Percentiles rank a stretch among this genome's conserved stretches.
These are phyloP conservation scores for Drosophila trichaetosa DNA, from an alignment of 2,888 invertebrate species.

Conservation along the genomic window DNA sequence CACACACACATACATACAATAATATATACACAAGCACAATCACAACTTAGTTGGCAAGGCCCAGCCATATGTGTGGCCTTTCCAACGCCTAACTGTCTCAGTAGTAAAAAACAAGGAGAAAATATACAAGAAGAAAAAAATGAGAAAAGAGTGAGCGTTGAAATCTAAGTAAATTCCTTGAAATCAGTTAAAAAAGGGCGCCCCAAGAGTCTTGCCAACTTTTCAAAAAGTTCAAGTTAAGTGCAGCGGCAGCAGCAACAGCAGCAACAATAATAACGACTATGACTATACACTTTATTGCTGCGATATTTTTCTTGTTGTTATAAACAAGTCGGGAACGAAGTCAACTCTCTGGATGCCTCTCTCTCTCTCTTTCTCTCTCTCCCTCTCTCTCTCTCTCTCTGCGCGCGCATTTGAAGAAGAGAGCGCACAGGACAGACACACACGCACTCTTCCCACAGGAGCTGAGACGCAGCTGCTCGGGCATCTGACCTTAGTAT, in stretches of 20 bases:
- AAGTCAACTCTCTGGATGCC: slow-evolving; percentile 38
- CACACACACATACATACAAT: background rate
- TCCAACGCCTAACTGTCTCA: slow-evolving; percentile 60
- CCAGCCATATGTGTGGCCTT: slow-evolving; percentile 43
- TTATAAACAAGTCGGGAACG: slow-evolving; percentile 63
- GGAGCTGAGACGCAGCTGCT: slow-evolving; percentile 71
- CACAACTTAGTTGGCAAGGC: slow-evolving; percentile 26
- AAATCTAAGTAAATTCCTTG: slow-evolving; percentile 67
- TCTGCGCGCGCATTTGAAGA: slow-evolving; percentile 68
- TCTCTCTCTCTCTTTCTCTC: slow-evolving; percentile 31
- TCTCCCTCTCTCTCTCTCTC: slow-evolving; percentile 10
- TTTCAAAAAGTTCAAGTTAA: slow-evolving; percentile 67
- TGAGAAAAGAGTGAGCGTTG: slow-evolving; percentile 6
- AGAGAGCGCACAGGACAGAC: slow-evolving; percentile 32
- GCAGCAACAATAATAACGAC: slow-evolving; percentile 21
- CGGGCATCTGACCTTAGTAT: slow-evolving; percentile 68
- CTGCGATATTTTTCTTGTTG: slow-evolving; percentile 44
- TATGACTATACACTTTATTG: slow-evolving; percentile 35
- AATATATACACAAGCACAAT: slow-evolving; percentile 7
- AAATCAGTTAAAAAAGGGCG: slow-evolving; percentile 47
- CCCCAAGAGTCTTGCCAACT: slow-evolving; percentile 58
- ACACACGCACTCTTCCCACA: slow-evolving; percentile 62
- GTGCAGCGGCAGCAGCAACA: slow-evolving; percentile 59
- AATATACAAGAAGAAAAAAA: slow-evolving; percentile 15
- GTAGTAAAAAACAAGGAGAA: slow-evolving; percentile 9